Evolutionary conservation across 1,140 invertebrate genomes (phyloP), one percentile per base, ranked within the genome.

Genomic region (Drosophila santomea): DNA sequence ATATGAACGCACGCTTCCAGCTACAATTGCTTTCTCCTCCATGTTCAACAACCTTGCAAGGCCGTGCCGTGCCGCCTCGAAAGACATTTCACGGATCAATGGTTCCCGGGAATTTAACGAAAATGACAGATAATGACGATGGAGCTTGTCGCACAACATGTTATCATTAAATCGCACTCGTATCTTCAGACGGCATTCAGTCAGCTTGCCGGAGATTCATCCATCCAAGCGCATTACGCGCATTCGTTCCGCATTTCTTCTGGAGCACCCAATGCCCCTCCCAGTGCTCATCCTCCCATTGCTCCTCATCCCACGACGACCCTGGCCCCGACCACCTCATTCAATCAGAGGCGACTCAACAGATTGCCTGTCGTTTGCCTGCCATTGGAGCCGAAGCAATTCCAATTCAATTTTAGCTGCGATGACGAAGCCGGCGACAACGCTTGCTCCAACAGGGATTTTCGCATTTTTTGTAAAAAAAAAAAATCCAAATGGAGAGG

Each of bases 361-460:
- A 89, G 84, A 89, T 89, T 89, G 84, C 84, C 84, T 89, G 80
- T 89, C 84, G 85, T 63, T 84, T 74, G 80, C 59, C 85, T 89
- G 84, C 76, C 77, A 79, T 83, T 86, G 83, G 77, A 88, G 80
- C 80, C 78, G 80, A 80, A 89, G 84, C 77, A 79, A 84, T 89
- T 89, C 73, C 84, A 89, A 89, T 89, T 89, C 76, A 90, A 89
- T 89, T 89, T 89, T 78, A 80, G 80, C 84, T 62, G 75, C 51
- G 66, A 73, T 77, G 80, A 72, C 66, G 73, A 78, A 67, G 67
- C 74, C 57, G 67, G 52, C 64, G 68, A 72, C 68, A 72, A 43
- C 68, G 66, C 44, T 57, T 39, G 66, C 68, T 63, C 62, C 50
- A 66, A 69, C 72, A 79, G 76, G 79, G 79, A 86, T 83, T 86